These are phyloP conservation scores for Pempheris klunzingeri DNA, from an alignment of 2,797 vertebrate species.

Conservation along the genomic window DNA sequence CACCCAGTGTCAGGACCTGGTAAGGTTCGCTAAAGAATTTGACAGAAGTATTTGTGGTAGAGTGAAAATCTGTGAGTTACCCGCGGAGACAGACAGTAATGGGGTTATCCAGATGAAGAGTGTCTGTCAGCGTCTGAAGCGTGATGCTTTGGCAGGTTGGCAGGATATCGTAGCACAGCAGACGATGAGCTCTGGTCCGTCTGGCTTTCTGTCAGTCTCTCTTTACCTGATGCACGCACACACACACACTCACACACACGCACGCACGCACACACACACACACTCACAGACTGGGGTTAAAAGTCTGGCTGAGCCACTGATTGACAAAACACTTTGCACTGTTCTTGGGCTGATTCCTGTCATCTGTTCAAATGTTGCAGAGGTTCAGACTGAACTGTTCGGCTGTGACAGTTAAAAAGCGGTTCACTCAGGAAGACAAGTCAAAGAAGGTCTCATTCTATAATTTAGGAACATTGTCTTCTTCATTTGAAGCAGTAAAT, in stretches of 20 bases:
- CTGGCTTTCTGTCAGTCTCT: conserved; percentile 41
- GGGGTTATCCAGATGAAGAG: conserved; percentile 53
- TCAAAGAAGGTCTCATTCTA: conserved; percentile 14
- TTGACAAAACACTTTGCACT: conserved; percentile 23
- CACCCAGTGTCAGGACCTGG: conserved; percentile 52
- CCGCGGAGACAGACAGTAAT: conserved; percentile 33
- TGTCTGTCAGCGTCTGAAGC: conserved; percentile 43
- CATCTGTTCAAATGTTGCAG: conserved; percentile 16
- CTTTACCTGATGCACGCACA: conserved; percentile 29
- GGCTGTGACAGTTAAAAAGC: background rate
- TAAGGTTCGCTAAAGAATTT: conserved; percentile 6
- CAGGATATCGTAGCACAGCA: conserved; percentile 37
- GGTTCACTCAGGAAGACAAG: background rate
- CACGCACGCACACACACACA: too few relatives aligned
- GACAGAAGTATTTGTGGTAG: conserved; percentile 28
- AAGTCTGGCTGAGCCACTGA: conserved; percentile 33
- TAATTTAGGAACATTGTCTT: conserved; percentile 10
- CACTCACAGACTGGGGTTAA: background rate
- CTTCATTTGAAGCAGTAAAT: conserved; percentile 2
- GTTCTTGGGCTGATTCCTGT: conserved; percentile 18
- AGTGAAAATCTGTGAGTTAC: conserved; percentile 35
- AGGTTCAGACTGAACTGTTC: conserved; percentile 16
- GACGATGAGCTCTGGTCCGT: conserved; percentile 37
- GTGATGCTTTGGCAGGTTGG: conserved; percentile 56
- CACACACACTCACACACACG: background rate